Percentiles rank a stretch among this genome's conserved stretches.
These are phyloP conservation scores for Proteles cristata DNA, from an alignment of 2,113 vertebrate species.

Conservation along the genomic window DNA sequence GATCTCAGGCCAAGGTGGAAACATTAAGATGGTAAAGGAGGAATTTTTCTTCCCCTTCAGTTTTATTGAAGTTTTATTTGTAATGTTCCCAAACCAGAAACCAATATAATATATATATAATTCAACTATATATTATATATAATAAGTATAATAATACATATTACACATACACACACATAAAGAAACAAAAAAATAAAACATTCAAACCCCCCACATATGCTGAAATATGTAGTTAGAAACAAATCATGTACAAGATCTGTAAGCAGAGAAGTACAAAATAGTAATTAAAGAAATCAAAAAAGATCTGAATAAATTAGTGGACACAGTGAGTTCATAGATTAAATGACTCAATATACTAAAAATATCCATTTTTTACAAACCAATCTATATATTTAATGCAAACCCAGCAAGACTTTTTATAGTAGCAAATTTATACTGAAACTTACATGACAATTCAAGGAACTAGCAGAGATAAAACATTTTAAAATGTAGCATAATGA, in stretches of 20 bases:
- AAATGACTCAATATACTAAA: background rate
- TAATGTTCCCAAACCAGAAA: background rate
- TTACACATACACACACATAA: background rate
- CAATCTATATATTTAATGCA: background rate
- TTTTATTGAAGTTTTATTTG: background rate
- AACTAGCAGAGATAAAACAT: background rate
- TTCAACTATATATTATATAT: too few relatives aligned
- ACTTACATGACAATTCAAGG: background rate
- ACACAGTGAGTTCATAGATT: background rate
- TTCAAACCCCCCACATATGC: background rate
- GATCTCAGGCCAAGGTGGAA: background rate
- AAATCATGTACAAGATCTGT: background rate
- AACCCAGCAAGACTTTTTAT: background rate
- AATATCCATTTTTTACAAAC: too few relatives aligned
- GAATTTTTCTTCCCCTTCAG: background rate
- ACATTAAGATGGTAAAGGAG: background rate
- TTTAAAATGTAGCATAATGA: background rate
- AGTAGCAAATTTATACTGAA: background rate
- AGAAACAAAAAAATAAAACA: background rate
- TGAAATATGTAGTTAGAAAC: background rate
- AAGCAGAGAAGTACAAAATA: background rate
- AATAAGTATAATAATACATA: too few relatives aligned
- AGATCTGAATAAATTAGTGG: background rate
- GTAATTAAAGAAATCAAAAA: background rate
- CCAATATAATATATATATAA: background rate